phyloP scores from a whole-genome alignment of 2,113 vertebrate species.

The Meriones unguiculatus region DNA sequence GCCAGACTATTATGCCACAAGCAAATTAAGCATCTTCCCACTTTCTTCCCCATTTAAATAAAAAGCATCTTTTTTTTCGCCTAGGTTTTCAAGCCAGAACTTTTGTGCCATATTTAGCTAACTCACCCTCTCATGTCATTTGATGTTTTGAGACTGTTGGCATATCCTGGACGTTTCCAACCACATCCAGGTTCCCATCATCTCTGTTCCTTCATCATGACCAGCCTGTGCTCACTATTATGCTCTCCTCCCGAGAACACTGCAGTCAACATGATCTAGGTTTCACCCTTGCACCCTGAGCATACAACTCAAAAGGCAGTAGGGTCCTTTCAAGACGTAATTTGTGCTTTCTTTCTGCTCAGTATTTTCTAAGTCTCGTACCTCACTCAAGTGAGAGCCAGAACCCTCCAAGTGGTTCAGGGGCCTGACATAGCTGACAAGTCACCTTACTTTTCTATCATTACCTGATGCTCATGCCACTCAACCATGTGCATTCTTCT shows the following conservation, averaged over 20 bases:
- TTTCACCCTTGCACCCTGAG: not conserved
- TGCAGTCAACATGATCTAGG: not conserved
- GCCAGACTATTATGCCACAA: not conserved
- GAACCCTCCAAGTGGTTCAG: not conserved
- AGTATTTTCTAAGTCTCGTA: not conserved
- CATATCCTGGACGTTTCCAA: not conserved
- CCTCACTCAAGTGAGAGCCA: constrained; percentile 5
- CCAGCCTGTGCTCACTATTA: not conserved
- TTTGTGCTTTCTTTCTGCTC: not conserved
- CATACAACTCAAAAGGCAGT: not conserved
- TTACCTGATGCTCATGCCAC: not conserved
- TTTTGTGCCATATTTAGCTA: not conserved
- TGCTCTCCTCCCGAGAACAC: not conserved
- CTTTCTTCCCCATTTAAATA: not conserved
- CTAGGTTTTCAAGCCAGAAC: not conserved
- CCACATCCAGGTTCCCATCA: not conserved
- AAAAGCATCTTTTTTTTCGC: not conserved
- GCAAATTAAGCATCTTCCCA: not conserved
- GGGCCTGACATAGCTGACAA: not conserved
- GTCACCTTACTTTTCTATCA: not conserved
- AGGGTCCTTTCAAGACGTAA: not conserved
- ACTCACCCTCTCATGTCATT: not conserved
- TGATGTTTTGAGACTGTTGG: not conserved
- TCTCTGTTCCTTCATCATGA: not conserved
- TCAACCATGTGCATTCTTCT: not conserved